These are phyloP conservation scores for Leptodactylus fallax DNA, from an alignment of 2,797 vertebrate species.

Conservation along the genomic window DNA sequence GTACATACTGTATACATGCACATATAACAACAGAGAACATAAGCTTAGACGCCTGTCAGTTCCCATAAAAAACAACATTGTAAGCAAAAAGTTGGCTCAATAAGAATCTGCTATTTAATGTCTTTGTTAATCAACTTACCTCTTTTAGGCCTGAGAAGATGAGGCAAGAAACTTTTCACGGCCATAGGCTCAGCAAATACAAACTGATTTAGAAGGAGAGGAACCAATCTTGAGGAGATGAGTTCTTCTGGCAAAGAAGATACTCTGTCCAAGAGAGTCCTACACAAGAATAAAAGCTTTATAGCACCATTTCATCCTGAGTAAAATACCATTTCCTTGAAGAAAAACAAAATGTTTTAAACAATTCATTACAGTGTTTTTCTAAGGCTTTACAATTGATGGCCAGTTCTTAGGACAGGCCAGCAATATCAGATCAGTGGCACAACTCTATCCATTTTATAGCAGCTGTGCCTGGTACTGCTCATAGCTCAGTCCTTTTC, in stretches of 20 bases:
- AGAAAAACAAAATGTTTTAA: too few relatives aligned
- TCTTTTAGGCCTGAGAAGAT: constrained; percentile 92
- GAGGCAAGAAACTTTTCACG: constrained; percentile 96
- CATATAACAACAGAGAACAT: too few relatives aligned
- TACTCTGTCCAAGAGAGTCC: constrained; percentile 91
- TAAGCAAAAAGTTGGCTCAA: neutral
- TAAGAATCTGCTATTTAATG: neutral
- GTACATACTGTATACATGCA: neutral
- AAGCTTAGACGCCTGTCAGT: too few relatives aligned
- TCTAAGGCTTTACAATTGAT: too few relatives aligned
- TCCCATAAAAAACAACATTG: too few relatives aligned
- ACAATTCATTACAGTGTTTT: too few relatives aligned
- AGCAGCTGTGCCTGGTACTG: too few relatives aligned
- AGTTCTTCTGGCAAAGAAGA: constrained; percentile 90
- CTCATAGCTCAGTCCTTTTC: too few relatives aligned
- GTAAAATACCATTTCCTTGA: neutral
- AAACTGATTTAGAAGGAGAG: constrained; percentile 90
- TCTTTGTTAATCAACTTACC: constrained; percentile 73
- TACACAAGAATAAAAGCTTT: constrained; percentile 66
- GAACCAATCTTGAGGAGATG: constrained; percentile 87
- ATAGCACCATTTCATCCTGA: neutral
- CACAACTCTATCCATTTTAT: too few relatives aligned
- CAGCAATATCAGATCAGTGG: too few relatives aligned
- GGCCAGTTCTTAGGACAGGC: too few relatives aligned
- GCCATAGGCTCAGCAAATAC: constrained; percentile 97